Evolutionary conservation across 2,113 vertebrate genomes (phyloP).

Genomic region (Plecturocebus donacophilus): DNA sequence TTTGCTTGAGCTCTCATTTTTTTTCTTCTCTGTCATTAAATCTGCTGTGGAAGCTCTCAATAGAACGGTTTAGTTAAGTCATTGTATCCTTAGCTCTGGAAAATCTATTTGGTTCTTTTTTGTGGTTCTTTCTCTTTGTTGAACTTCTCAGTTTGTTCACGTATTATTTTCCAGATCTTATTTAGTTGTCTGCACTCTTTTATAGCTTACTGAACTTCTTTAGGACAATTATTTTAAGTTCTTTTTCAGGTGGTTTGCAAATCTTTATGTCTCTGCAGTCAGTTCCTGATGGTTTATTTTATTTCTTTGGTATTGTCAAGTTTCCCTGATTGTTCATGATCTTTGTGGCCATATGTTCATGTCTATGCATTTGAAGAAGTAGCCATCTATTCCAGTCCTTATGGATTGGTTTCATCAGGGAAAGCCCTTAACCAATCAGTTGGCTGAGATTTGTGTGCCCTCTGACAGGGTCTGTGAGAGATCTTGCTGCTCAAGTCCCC

Average conservation of each 20-base stretch:
- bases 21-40: not conserved
- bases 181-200: not conserved
- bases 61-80: not conserved
- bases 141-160: not conserved
- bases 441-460: not conserved
- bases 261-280: not conserved
- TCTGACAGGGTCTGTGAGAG: not conserved
- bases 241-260: not conserved
- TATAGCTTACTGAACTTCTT: not conserved
- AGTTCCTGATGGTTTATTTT: not conserved
- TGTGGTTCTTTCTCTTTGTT: not conserved
- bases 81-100: not conserved
- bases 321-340: not conserved
- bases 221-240: not conserved
- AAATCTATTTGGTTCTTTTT: not conserved
- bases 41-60: not conserved
- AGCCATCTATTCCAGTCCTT: not conserved
- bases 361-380: not conserved
- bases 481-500: not conserved
- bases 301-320: not conserved
- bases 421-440: not conserved
- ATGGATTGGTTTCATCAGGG: not conserved
- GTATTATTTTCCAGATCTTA: not conserved
- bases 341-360: not conserved
- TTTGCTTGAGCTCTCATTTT: not conserved